Conservation (phyloP, 2,888 invertebrate species). For the Piscicola geometra region DNA sequence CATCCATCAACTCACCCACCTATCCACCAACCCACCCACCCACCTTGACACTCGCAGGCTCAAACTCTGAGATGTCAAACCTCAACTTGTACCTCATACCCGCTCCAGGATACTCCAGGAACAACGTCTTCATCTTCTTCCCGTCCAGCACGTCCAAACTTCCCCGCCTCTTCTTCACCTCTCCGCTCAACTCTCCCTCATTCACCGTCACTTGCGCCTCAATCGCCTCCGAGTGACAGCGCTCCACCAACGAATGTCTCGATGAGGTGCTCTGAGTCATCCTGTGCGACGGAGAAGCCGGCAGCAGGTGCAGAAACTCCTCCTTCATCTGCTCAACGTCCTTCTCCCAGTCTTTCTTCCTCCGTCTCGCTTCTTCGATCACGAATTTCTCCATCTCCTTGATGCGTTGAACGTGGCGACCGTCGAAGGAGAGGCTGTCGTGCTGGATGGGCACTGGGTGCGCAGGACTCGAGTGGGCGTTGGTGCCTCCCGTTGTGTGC, state of each 20-base stretch:
- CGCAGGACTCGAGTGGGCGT: slow-evolving; percentile 66
- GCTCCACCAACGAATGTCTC: not conserved
- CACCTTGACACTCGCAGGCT: slow-evolving; percentile 36
- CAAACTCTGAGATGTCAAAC: slow-evolving; percentile 41
- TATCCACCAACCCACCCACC: not conserved
- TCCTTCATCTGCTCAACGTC: slow-evolving; percentile 44
- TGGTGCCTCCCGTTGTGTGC: slow-evolving; percentile 98
- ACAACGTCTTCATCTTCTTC: slow-evolving; percentile 43
- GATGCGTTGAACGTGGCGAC: slow-evolving; percentile 25
- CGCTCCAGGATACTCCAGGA: slow-evolving; percentile 44
- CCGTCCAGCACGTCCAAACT: slow-evolving; percentile 43
- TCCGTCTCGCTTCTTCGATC: slow-evolving; percentile 15
- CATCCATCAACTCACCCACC: not conserved
- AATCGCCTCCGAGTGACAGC: not conserved
- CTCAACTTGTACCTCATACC: slow-evolving; percentile 42
- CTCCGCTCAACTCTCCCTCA: slow-evolving; percentile 43
- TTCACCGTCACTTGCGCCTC: slow-evolving; percentile 38
- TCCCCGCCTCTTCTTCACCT: slow-evolving; percentile 43
- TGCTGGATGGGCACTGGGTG: slow-evolving; percentile 29
- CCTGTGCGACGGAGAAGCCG: slow-evolving; percentile 38
- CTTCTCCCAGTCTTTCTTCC: slow-evolving; percentile 33
- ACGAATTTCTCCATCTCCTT: slow-evolving; percentile 31
- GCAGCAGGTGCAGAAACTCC: slow-evolving; percentile 44
- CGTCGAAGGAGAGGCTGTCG: slow-evolving; percentile 32
- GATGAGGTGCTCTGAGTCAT: not conserved